A percentile compares a stretch with the other conserved stretches of the same genome.
Conservation (phyloP, 2,113 vertebrate genomes). For the Mohoua ochrocephala region DNA sequence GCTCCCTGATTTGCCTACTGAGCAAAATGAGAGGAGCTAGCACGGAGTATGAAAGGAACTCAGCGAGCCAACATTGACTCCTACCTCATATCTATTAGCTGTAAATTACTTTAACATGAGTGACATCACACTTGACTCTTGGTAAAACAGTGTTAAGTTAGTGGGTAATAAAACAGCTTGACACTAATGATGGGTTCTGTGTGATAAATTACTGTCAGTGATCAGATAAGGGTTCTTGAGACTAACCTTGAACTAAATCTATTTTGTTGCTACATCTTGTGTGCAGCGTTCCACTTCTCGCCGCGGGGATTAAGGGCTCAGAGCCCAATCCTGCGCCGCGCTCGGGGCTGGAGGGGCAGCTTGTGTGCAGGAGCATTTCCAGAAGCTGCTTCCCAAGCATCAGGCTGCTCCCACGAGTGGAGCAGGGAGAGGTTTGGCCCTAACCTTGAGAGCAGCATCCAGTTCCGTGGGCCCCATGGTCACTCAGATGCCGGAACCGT, state of each 20-base stretch:
- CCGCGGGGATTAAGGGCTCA: constrained; percentile 24
- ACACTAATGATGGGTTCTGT: constrained; percentile 65
- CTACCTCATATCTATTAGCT: constrained; percentile 46
- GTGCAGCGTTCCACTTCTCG: not conserved
- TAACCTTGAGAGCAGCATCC: not conserved
- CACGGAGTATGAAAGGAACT: not conserved
- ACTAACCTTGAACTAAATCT: constrained; percentile 65
- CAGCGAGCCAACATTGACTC: constrained; percentile 21
- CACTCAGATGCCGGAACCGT: not conserved
- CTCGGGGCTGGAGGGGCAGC: not conserved
- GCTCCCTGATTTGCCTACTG: not conserved
- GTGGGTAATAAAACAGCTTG: constrained; percentile 69
- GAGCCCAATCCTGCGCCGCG: not conserved
- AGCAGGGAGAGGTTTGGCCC: not conserved
- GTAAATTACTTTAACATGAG: constrained; percentile 66
- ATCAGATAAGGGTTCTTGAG: constrained; percentile 68
- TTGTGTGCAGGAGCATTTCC: constrained; percentile 1
- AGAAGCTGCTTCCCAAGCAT: constrained; percentile 26
- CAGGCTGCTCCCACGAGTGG: not conserved
- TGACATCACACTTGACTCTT: constrained; percentile 69
- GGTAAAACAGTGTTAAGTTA: constrained; percentile 69
- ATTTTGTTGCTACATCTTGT: constrained; percentile 47
- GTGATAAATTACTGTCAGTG: constrained; percentile 67
- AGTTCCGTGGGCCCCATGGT: not conserved
- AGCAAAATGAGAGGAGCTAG: constrained; percentile 14